A percentile compares a stretch with the other conserved stretches of the same genome.
Evolutionary conservation across 2,888 invertebrate genomes (phyloP).

Genomic region (Tethea ocularis): DNA sequence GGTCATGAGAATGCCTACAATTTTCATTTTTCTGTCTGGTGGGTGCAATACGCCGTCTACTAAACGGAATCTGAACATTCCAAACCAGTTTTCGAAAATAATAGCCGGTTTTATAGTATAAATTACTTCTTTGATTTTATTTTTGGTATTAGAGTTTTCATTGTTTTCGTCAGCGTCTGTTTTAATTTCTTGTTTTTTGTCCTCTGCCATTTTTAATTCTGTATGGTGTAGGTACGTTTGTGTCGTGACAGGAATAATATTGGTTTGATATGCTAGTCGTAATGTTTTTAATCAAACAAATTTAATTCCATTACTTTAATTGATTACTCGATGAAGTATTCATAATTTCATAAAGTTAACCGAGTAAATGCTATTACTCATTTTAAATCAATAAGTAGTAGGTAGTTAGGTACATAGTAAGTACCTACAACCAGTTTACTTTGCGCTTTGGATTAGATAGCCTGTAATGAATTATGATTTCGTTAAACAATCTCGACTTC

Average conservation of each 20-base stretch:
- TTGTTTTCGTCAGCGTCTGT: constrained; percentile 15
- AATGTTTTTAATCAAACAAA: constrained; percentile 12
- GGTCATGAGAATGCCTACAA: constrained; percentile 30
- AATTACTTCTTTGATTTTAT: constrained; percentile 28
- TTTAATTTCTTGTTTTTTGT: constrained; percentile 11
- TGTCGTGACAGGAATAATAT: not conserved
- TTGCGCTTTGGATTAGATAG: no score
- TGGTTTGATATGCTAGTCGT: not conserved
- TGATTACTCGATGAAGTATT: constrained; percentile 21
- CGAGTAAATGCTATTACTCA: not conserved
- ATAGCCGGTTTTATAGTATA: constrained; percentile 40
- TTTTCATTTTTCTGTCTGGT: constrained; percentile 42
- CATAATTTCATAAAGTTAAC: not conserved
- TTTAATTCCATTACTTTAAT: constrained; percentile 30
- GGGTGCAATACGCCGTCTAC: constrained; percentile 33
- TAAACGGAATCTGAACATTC: constrained; percentile 50
- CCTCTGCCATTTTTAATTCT: constrained; percentile 6
- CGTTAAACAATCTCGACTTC: no score
- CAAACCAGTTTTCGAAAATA: constrained; percentile 44
- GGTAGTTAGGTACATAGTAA: not conserved
- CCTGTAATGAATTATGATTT: no score
- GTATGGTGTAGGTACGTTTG: constrained; percentile 9
- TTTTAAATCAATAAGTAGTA: not conserved
- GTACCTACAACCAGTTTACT: no score
- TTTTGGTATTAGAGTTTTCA: constrained; percentile 16